Evolutionary conservation across 2,113 vertebrate genomes (phyloP).

Genomic region (Pangasianodon hypophthalmus): DNA sequence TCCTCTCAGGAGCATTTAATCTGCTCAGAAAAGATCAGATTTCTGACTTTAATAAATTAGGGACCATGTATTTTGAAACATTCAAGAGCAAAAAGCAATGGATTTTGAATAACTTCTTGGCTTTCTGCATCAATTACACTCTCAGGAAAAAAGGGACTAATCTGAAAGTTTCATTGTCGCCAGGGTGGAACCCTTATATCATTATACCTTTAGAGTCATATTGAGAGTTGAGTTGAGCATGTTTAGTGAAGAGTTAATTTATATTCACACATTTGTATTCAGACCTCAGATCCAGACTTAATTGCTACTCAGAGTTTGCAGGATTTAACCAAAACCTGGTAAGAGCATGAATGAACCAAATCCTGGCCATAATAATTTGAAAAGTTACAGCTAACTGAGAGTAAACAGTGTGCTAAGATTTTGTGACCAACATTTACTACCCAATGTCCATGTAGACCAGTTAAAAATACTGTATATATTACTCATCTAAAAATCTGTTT

Average conservation of each 20-base stretch:
- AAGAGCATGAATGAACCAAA: background rate
- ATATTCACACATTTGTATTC: background rate
- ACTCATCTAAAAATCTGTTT: background rate
- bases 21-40: constrained; percentile 40
- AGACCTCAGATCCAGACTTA: background rate
- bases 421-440: background rate
- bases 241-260: background rate
- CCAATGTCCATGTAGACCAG: background rate
- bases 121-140: background rate
- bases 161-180: background rate
- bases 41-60: constrained; percentile 11
- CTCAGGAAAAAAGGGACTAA: background rate
- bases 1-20: constrained; percentile 38
- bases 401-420: background rate
- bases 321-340: too few relatives aligned
- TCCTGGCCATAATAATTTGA: background rate
- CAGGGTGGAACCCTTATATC: background rate
- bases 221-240: background rate
- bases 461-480: background rate
- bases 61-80: background rate
- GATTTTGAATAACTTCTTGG: background rate
- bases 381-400: background rate
- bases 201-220: background rate
- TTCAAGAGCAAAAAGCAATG: background rate
- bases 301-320: background rate